A percentile compares a stretch with the other conserved stretches of the same genome.
Evolutionary conservation across 2,797 vertebrate genomes (phyloP).

Genomic region (Philypnodon macrostomus): DNA sequence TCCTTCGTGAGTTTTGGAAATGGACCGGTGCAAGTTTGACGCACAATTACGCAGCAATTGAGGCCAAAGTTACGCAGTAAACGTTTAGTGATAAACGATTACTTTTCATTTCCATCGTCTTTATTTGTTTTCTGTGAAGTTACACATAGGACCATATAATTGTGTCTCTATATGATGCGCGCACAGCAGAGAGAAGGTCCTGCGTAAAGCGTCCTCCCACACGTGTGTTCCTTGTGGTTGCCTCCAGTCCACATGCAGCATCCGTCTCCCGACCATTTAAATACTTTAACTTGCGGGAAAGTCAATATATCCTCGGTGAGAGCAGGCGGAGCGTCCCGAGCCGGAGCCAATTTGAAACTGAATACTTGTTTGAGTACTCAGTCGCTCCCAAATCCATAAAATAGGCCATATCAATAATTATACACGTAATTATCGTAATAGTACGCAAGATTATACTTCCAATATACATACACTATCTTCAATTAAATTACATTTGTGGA

Average conservation of each 20-base stretch:
- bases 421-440: constrained; percentile 6
- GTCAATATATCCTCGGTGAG: constrained; percentile 62
- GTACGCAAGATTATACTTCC: neutral
- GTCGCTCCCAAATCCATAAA: constrained; percentile 30
- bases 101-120: constrained; percentile 9
- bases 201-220: constrained; percentile 73
- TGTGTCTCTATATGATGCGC: constrained; percentile 40
- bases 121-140: constrained; percentile 31
- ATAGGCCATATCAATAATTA: constrained; percentile 12
- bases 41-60: constrained; percentile 45
- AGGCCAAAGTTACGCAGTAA: constrained; percentile 7
- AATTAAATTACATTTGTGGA: neutral
- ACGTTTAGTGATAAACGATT: constrained; percentile 2
- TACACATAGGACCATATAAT: constrained; percentile 28
- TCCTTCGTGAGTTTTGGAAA: constrained; percentile 21
- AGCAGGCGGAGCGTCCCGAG: constrained; percentile 67
- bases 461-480: neutral
- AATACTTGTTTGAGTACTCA: constrained; percentile 58
- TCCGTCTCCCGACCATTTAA: constrained; percentile 72
- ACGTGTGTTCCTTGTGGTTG: constrained; percentile 72
- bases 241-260: constrained; percentile 61
- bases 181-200: constrained; percentile 55
- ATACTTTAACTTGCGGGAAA: constrained; percentile 75
- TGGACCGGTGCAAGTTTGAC: constrained; percentile 34
- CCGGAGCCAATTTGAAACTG: constrained; percentile 63